Base-by-base conservation (phyloP, 2,888 invertebrate species). In the Bhutanitis thaidina region DNA sequence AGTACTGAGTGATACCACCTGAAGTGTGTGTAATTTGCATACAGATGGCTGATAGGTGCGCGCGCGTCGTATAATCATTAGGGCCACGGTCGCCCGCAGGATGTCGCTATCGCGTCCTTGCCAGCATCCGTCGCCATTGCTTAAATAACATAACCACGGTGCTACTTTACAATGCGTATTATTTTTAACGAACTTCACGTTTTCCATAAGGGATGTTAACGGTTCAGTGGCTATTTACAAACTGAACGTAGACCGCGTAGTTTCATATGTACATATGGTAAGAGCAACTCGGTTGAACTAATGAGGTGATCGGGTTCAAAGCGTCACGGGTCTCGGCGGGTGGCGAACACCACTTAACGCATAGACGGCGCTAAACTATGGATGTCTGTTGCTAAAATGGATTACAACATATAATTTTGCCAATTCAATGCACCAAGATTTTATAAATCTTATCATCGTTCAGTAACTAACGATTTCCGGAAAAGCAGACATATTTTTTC, bases 41-140 rank as follows among this genome's bases (percentile, higher is more conserved):
- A 78, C 69, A 78, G 84, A 86, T 71, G 62, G 68, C 65, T 69
- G 77, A 77, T 84, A 77, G 72, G 62, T 78, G 71, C 75, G 77
- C 71, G 74, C 64, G 66, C 65, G 69, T 57, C 64, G 60, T 34
- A 51, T 59, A 64, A 82, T 84, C 79, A 88, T 81, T 84, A 74
- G 77, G 80, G 88, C 86, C 88, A 88, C 69, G 88, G 88, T 57
- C 88, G 75, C 88, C 88, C 88, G 88, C 88, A 87, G 85, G 82
- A 85, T 78, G 71, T 64, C 69, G 70, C 67, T 83, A 87, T 77
- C 80, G 74, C 77, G 81, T 69, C 83, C 82, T 84, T 76, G 80
- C 56, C 50, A 58, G 67, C 69, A 80, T 85, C 85, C 87, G 81
- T 62, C 74, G 71, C 71, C 77, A 78, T 78, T 77, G 72, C 77